Conservation (phyloP, 2,888 invertebrate species). For the Hemaris fuciformis region DNA sequence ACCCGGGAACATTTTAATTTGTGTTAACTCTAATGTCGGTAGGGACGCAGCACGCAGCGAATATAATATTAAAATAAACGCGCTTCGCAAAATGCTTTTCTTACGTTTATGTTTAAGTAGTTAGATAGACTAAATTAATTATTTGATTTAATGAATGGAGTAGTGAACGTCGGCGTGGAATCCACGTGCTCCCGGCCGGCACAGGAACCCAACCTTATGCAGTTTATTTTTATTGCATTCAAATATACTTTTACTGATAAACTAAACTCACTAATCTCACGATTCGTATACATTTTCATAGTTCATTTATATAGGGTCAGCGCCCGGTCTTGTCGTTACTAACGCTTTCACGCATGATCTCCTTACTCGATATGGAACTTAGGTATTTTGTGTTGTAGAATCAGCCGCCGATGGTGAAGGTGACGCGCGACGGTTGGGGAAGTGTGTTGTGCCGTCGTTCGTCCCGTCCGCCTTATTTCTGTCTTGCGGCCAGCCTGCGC, state of each 20-base stretch:
- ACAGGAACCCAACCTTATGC: background rate
- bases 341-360: constrained; percentile 8
- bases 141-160: constrained; percentile 24
- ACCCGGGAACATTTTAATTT: background rate
- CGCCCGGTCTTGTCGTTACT: background rate
- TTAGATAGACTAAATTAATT: constrained; percentile 65
- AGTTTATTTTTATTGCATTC: background rate
- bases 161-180: constrained; percentile 11
- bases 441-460: background rate
- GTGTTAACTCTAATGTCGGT: background rate
- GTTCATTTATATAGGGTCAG: background rate
- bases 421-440: background rate
- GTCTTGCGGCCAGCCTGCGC: background rate
- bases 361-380: background rate
- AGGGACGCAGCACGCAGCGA: background rate
- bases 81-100: constrained; percentile 54
- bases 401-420: background rate
- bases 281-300: background rate
- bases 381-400: constrained; percentile 3
- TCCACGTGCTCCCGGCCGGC: background rate
- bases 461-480: background rate
- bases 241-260: background rate
- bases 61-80: constrained; percentile 7
- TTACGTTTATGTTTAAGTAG: constrained; percentile 55
- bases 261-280: background rate